Evolutionary conservation across 2,113 vertebrate species (phyloP), one percentile per base, ranked within the genome.

Genomic region (Megaleporinus macrocephalus): DNA sequence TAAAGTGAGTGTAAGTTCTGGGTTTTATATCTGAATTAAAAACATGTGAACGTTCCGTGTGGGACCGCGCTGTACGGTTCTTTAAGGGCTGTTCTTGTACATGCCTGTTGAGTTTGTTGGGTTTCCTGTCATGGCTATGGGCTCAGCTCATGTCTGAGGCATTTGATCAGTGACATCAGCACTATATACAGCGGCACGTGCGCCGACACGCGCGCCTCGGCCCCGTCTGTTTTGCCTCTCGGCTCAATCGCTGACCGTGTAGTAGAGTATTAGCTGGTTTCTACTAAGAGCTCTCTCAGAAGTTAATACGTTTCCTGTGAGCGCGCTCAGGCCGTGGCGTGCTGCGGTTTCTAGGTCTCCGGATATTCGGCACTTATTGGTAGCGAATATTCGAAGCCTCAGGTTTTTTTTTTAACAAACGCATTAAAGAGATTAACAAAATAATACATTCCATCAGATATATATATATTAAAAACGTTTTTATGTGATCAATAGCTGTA

Each of bases 181-280:
- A 41, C 1, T 26, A 24, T 29, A 36, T 73, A 30, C 79, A 66
- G 24, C 53, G 75, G 9, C 73, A 70, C 30, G 12, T n/a, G n/a
- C n/a, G n/a, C n/a, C n/a, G n/a, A n/a, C n/a, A n/a, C n/a, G n/a
- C n/a, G n/a, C n/a, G n/a, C n/a, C 20, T 24, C 36, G 15, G 61
- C 16, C 44, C 18, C 16, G 24, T 77, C 2, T 41, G 0, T 30
- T 24, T 68, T 59, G 22, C 27, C 49, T 61, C 24, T 36, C 20
- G 16, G 66, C 66, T 69, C n/a, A 69, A 69, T 36, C 30, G 12
- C 66, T 69, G 66, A 30, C 53, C 13, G 22, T 61, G 57, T 61
- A 61, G 57, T 61, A 14, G 2, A 22, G 16, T 57, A 57, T 57
- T 74, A 27, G 30, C 33, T 29, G 27, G 59, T 27, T 63, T 47